Evolutionary conservation across 2,113 vertebrate genomes (phyloP), one percentile per base, ranked within the genome.

Genomic region (Jacana jacana): DNA sequence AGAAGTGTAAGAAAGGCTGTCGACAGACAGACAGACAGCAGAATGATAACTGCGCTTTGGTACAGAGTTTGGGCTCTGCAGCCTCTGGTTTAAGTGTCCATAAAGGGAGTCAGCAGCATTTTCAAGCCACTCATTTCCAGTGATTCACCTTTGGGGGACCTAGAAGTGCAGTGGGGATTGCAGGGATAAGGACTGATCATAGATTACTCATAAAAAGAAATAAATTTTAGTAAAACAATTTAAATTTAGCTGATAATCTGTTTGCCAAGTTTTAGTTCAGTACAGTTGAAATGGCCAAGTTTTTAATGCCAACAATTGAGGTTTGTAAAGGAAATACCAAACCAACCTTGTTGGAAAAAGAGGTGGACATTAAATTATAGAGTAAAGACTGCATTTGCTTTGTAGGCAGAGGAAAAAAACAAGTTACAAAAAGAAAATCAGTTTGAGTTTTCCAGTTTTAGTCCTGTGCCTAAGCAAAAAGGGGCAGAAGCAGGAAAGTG

Each of bases 311-410:
- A 96, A 86, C 88, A 90, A 94, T 55, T 94, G 91, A 96, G 81
- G 75, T 86, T 96, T 96, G 81, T 95, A 58, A 93, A 91, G 95
- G 77, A 97, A 96, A 93, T 87, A 87, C 87, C 92, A 92, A 95
- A 66, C 42, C 68, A 95, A 85, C 57, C 66, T 61, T 66, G 64
- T 82, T 68, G 33, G 86, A 93, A 93, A 95, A 95, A 84, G 86
- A 85, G 49, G 58, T 6, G 23, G 81, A 88, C 86, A 9, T 91
- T 76, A 91, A 97, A 92, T 95, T 96, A 85, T 61, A 91, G 85
- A 75, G 78, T 28, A 80, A 71, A 92, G 75, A 89, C 60, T 93
- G 44, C 70, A 37, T 85, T 89, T 76, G 63, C 40, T 83, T 75
- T 69, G 46, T 75, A 90, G 63, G 46, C 7, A 17, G 51, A 81